These are phyloP conservation scores for Numenius phaeopus DNA, from an alignment of 2,797 vertebrate species.

Conservation along the genomic window DNA sequence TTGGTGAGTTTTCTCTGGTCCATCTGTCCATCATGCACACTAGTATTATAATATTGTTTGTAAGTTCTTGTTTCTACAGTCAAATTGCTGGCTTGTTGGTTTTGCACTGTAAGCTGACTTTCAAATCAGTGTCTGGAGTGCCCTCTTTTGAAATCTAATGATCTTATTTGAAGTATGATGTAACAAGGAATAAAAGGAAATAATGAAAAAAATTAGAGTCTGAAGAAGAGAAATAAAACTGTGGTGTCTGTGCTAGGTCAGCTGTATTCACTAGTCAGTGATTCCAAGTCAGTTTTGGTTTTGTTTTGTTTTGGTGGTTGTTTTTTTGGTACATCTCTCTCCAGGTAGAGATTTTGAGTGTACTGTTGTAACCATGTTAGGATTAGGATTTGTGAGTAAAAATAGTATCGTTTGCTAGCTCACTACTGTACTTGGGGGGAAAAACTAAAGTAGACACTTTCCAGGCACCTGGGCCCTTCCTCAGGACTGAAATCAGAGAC, in stretches of 20 bases:
- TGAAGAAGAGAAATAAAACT: neutral
- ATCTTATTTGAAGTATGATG: neutral
- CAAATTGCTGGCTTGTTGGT: neutral
- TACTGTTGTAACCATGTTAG: neutral
- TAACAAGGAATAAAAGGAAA: neutral
- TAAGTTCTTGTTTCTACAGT: neutral
- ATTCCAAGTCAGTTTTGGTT: neutral
- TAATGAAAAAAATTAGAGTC: neutral
- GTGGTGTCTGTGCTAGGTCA: neutral
- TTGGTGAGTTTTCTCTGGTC: neutral
- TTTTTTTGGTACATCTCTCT: neutral
- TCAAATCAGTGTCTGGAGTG: neutral
- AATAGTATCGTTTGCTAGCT: neutral
- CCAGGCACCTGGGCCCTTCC: neutral
- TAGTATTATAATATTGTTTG: neutral
- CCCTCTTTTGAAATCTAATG: neutral
- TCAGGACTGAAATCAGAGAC: neutral
- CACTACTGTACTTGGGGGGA: fast-evolving
- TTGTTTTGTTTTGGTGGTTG: neutral
- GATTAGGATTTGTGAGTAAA: neutral
- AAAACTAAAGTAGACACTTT: neutral
- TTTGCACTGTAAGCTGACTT: neutral
- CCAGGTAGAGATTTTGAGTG: neutral
- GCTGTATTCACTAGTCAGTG: neutral
- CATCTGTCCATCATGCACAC: neutral